Base-by-base conservation (phyloP, 2,113 vertebrate species). In the Oryzias woworae region DNA sequence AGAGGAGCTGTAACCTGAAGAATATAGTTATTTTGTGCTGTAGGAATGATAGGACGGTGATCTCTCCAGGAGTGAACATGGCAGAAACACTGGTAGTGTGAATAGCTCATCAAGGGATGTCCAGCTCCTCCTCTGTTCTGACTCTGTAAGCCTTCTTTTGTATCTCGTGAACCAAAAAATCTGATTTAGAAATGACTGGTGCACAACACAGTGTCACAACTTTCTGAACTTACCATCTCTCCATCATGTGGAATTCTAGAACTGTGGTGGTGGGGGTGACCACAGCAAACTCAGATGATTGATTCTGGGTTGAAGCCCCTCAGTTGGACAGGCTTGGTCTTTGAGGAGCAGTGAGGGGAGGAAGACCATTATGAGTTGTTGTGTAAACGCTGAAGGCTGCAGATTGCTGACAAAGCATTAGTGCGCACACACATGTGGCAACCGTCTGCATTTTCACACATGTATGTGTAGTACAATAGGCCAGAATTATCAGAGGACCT, bases 281-380 rank as follows among this genome's bases (percentile, higher is more conserved):
- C 36, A 36, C 36, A 36, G 31, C 7, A 49, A 67, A 60, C 64
- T 24, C 41, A 46, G 28, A n/a, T 75, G 78, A 79, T 85, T 87
- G 80, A 84, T 87, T 73, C 69, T 53, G 60, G 36, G 52, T 78
- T 58, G 55, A 75, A 62, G 76, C 67, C 73, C 60, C 82, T 75
- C 62, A 78, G 60, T 77, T 83, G 72, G 83, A 85, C 56, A 64
- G 74, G 69, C 71, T 10, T 18, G 44, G 78, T 83, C 83, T 81
- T 82, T 20, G 56, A 87, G 86, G 81, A 88, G 86, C 71, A 81
- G 78, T 80, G 84, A 77, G 80, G 62, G 88, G 77, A 85, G 78
- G 76, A 90, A 81, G 84, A 90, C 84, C 87, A 87, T 85, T 90
- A 90, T 91, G 90, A 76, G 74, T 70, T 75, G 85, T 87, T 89